A percentile compares a stretch with the other conserved stretches of the same genome.
phyloP scores from a whole-genome alignment of 2,797 vertebrate genomes.

The Cebuella pygmaea region DNA sequence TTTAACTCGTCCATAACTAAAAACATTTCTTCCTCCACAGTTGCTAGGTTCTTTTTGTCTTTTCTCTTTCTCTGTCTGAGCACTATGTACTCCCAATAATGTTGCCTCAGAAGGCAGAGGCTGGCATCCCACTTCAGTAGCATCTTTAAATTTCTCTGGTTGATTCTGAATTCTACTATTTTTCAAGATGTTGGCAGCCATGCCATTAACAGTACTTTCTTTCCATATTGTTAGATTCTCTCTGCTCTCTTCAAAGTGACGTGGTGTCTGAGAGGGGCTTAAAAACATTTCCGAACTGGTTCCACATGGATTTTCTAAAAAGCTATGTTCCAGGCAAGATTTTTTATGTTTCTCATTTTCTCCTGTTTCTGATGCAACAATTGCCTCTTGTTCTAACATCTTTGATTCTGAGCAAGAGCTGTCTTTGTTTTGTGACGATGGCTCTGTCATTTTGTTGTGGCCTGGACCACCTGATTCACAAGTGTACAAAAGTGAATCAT shows the following conservation, averaged over 20 bases:
- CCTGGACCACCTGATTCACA: conserved; percentile 35
- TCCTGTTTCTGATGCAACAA: conserved; percentile 43
- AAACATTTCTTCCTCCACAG: conserved; percentile 27
- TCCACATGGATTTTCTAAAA: conserved; percentile 60
- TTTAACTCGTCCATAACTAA: conserved; percentile 71
- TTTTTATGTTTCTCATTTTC: conserved; percentile 61
- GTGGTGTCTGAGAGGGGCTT: conserved; percentile 42
- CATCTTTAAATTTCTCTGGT: conserved; percentile 53
- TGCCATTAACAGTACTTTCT: conserved; percentile 48
- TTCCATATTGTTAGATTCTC: conserved; percentile 64
- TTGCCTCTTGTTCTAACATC: conserved; percentile 63
- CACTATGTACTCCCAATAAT: neutral
- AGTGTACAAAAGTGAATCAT: conserved; percentile 10
- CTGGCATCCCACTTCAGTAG: conserved; percentile 5
- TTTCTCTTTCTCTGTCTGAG: conserved; percentile 46
- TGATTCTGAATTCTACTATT: neutral
- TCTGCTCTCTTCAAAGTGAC: conserved; percentile 46
- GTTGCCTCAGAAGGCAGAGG: conserved; percentile 55
- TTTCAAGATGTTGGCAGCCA: neutral
- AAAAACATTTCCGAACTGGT: conserved; percentile 64
- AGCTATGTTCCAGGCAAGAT: neutral
- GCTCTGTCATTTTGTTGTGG: conserved; percentile 33
- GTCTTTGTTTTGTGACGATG: conserved; percentile 57
- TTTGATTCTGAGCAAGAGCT: conserved; percentile 49
- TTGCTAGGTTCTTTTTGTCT: neutral